Percentiles rank a stretch among this genome's conserved stretches.
Conservation (phyloP, 2,113 vertebrate species). For the Tetrao urogallus region DNA sequence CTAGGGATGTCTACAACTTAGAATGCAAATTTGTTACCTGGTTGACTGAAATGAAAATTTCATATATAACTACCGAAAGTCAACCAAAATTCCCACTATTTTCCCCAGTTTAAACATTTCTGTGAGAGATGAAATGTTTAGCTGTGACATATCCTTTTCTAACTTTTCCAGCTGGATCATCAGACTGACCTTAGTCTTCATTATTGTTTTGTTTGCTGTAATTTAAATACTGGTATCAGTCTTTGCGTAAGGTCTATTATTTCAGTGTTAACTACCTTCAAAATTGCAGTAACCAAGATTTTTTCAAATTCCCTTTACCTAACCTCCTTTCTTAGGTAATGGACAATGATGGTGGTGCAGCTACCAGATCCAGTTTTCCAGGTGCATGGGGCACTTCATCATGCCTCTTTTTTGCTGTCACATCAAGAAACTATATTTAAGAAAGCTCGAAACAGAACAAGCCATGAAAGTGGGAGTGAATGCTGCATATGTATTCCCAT, state of each 20-base stretch:
- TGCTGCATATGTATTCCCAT: background rate
- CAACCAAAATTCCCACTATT: background rate
- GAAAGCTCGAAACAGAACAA: slow-evolving; percentile 5
- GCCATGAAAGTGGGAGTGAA: background rate
- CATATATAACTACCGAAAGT: background rate
- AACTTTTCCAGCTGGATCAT: background rate
- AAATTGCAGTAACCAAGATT: background rate
- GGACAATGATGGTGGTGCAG: background rate
- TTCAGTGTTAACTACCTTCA: background rate
- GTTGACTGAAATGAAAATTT: background rate
- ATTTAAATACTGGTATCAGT: background rate
- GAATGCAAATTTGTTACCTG: background rate
- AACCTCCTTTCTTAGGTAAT: background rate
- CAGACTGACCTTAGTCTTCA: background rate
- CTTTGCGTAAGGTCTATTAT: background rate
- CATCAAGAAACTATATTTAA: slow-evolving; percentile 8
- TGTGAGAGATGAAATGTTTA: background rate
- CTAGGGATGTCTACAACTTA: background rate
- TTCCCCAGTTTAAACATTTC: background rate
- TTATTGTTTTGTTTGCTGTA: background rate
- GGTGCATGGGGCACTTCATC: background rate
- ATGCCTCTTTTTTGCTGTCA: background rate
- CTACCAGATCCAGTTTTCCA: background rate
- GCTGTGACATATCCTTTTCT: background rate
- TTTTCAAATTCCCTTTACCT: background rate